Percentiles rank a stretch among this genome's conserved stretches.
Evolutionary conservation across 2,797 vertebrate genomes (phyloP).

Genomic region (Bovichtus diacanthus): DNA sequence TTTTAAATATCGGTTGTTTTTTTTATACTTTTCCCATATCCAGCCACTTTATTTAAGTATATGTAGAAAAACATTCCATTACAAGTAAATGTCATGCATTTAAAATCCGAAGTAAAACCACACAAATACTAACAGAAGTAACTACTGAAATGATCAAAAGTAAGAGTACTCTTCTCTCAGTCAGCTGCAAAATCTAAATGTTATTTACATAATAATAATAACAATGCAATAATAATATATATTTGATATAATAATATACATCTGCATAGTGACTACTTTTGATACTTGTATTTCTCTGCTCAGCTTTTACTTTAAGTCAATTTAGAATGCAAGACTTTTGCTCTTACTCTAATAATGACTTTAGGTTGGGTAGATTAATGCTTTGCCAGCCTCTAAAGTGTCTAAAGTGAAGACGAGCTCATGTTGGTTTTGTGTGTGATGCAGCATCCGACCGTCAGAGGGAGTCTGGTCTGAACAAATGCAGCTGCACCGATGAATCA

Average conservation of each 20-base stretch:
- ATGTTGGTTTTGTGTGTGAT: constrained; percentile 49
- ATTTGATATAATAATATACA: neutral
- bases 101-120: neutral
- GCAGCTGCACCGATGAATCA: constrained; percentile 3
- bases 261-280: neutral
- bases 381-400: neutral
- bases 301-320: neutral
- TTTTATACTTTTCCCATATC: neutral
- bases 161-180: too few relatives aligned
- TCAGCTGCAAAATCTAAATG: neutral
- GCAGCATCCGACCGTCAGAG: constrained; percentile 48
- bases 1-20: neutral
- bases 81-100: too few relatives aligned
- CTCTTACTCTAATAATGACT: neutral
- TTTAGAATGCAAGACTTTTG: neutral
- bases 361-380: neutral
- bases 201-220: neutral
- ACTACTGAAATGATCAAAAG: too few relatives aligned
- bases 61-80: neutral
- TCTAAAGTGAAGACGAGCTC: too few relatives aligned
- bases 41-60: neutral
- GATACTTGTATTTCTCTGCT: neutral
- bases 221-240: neutral
- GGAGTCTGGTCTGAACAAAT: constrained; percentile 50
- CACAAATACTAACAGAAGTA: neutral